Conservation (phyloP, 2,113 vertebrate species). For the Oenanthe oenanthe region DNA sequence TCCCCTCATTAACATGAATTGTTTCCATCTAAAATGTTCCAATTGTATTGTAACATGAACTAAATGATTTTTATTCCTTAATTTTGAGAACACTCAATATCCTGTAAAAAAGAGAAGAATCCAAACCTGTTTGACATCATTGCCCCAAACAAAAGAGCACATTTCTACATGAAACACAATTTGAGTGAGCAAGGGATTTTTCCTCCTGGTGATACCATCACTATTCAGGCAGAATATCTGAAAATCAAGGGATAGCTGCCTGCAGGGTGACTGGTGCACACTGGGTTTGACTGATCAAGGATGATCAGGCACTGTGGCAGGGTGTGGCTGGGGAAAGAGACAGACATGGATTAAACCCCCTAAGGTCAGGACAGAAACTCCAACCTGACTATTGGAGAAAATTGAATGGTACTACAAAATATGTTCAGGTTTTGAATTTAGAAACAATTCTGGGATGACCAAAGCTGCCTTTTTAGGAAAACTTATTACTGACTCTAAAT, state of each 20-base stretch:
- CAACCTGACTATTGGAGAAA: background rate
- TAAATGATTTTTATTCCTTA: background rate
- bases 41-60: background rate
- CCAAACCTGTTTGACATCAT: background rate
- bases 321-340: background rate
- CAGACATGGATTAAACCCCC: background rate
- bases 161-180: accelerated
- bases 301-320: background rate
- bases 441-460: background rate
- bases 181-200: background rate
- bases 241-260: background rate
- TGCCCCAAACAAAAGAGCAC: background rate
- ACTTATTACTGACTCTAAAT: background rate
- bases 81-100: background rate
- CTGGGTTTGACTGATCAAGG: background rate
- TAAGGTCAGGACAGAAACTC: background rate
- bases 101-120: background rate
- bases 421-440: background rate
- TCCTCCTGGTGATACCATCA: accelerated
- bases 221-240: background rate
- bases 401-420: background rate
- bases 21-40: background rate
- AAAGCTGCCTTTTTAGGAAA: background rate
- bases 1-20: background rate
- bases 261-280: background rate